Evolutionary conservation across 2,797 vertebrate species (phyloP), one percentile per base, ranked within the genome.

Genomic region (Poeciliopsis infans): DNA sequence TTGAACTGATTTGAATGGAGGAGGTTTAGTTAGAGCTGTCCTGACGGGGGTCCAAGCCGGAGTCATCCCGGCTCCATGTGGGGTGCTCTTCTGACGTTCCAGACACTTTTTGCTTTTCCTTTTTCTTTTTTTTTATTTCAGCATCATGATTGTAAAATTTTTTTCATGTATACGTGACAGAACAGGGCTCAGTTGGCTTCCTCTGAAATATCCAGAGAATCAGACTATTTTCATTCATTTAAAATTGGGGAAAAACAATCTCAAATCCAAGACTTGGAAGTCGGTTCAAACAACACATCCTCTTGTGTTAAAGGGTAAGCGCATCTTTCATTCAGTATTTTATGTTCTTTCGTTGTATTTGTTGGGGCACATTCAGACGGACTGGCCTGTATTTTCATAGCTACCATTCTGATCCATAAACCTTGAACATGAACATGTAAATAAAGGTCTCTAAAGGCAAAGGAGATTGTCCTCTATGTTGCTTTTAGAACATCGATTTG

Each of bases 391-490:
- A 89, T 91, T 93, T 94, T 92, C 88, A 89, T 86, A 81, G 86
- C 83, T 88, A 84, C 61, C 90, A 89, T 91, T 81, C 85, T 94
- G 85, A 92, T 85, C 90, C 80, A 89, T 93, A 83, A 93, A 85
- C 88, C 92, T 93, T 92, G 93, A 93, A 94, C 92, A 85, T 96
- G 94, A 93, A 94, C 92, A 85, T 96, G 94, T 95, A 95, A 96
- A 96, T 96, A 96, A 96, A 96, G 94, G 93, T 95, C 93, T 93
- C 91, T 94, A 94, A 95, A 95, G 91, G 80, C 92, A 94, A 92
- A 87, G 57, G 0, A 47, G 28, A 57, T 85, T 59, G 75, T 20
- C 31, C 66, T 87, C 49, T 86, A 77, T 76, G 73, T 76, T 85
- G 72, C 74, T 82, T 83, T 76, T 1, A 71, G 31, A 69, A 28